Base-by-base conservation (phyloP, 2,888 invertebrate genomes). In the Mechanitis mazaeus region DNA sequence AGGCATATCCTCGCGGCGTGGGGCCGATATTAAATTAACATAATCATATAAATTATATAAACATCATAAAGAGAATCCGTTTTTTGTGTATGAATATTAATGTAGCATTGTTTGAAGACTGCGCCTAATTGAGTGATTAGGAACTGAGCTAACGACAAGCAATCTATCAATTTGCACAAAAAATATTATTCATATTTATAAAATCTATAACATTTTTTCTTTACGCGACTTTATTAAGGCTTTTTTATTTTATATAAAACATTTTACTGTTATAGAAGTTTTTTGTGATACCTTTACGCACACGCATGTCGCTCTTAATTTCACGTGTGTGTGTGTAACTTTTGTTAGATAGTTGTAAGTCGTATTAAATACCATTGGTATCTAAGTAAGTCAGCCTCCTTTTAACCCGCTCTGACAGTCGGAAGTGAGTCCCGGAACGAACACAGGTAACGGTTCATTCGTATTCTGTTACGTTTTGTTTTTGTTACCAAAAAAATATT, bases 341-440 rank as follows among this genome's bases (percentile, higher is more conserved):
- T 20, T 20, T 20, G 20, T 20, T 20, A 20, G 20, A 20, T 20
- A 20, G 7, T 7, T 38, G 38, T 4, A 38, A 38, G 38, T 38
- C 38, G 20, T 20, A 20, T 38, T 38, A 38, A 38, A 38, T 38
- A 38, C 38, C 38, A 35, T 6, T 35, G 4, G 42, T 42, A 42
- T 42, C 3, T 7, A 42, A 50, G 7, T 35, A 35, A 5, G 2
- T 35, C 35, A 3, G 4, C 3, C 6, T 58, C 20, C 47, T 12
- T 56, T 59, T 68, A 67, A 67, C 56, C 61, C 54, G 61, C 55
- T 58, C 56, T 63, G 66, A 64, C 65, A 66, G 65, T 82, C 84
- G 84, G 84, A 84, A 83, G 80, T 83, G 68, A 74, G 71, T 71
- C 82, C 83, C 83, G 83, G 83, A 84, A 78, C 73, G 69, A 71